phyloP scores from a whole-genome alignment of 37 sponge, comb jelly and placozoan species.

The Beroe ovata region DNA sequence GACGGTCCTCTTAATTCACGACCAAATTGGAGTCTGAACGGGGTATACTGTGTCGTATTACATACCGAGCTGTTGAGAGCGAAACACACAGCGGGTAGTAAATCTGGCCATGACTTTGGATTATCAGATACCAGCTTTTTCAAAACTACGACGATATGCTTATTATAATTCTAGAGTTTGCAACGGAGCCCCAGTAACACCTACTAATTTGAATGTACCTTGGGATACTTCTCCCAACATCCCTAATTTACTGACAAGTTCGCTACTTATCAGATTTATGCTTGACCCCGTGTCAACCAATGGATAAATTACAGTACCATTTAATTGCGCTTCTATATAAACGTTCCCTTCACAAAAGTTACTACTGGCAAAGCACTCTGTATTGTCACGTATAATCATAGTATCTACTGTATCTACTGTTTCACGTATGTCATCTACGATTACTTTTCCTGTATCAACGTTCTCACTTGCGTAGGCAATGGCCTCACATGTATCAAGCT shows the following conservation, averaged over 20 bases:
- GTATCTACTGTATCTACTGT: too few species aligned
- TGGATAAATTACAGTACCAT: not conserved
- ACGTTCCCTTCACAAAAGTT: slow-evolving; percentile 7
- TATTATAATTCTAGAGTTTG: slow-evolving; percentile 3
- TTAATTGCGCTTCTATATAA: not conserved
- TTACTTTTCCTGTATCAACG: too few species aligned
- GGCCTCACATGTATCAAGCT: too few species aligned
- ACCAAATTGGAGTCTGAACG: not conserved
- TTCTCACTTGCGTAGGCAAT: too few species aligned
- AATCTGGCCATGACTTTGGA: not conserved
- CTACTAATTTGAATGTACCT: not conserved
- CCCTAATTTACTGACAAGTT: not conserved
- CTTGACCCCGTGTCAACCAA: slow-evolving; percentile 2
- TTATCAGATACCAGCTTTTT: not conserved
- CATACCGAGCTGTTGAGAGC: not conserved
- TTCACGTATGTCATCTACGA: too few species aligned
- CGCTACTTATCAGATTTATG: not conserved
- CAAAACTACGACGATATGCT: not conserved
- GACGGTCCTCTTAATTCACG: not conserved
- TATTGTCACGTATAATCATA: too few species aligned
- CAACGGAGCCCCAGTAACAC: slow-evolving; percentile 17
- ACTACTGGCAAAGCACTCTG: too few species aligned
- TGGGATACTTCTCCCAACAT: not conserved
- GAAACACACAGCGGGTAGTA: not conserved
- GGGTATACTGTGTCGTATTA: not conserved